Conservation (phyloP, 2,113 vertebrate species). For the Serinus canaria region DNA sequence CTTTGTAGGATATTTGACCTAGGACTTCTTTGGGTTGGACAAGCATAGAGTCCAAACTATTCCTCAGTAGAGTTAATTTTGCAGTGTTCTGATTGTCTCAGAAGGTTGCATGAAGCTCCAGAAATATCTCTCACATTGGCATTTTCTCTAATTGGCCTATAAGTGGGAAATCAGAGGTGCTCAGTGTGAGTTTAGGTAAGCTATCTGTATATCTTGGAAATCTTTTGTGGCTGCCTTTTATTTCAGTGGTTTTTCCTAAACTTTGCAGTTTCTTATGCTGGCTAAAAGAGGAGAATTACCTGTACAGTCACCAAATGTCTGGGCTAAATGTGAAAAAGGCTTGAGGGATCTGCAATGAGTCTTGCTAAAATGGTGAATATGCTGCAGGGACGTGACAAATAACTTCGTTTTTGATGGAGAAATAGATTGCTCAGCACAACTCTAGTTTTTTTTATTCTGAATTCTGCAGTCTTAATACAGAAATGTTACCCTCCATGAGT, state of each 20-base stretch:
- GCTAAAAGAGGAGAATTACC: background rate
- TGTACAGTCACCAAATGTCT: background rate
- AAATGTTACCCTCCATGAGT: background rate
- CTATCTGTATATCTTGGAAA: background rate
- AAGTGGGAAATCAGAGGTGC: background rate
- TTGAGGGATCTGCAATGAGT: background rate
- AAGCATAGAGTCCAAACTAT: background rate
- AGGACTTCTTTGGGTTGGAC: background rate
- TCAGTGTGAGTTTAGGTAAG: background rate
- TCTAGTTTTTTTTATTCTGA: background rate
- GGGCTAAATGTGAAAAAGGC: background rate
- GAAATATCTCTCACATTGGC: accelerated
- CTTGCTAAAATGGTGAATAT: background rate
- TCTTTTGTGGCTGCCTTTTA: background rate
- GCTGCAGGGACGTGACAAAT: background rate
- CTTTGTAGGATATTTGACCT: background rate
- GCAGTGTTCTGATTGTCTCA: background rate
- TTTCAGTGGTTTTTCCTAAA: background rate
- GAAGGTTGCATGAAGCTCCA: background rate
- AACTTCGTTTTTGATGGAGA: background rate
- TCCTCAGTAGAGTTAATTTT: background rate
- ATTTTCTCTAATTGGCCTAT: background rate
- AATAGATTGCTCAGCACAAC: background rate
- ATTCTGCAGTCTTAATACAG: background rate
- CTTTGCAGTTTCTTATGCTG: background rate